Evolutionary conservation across 2,888 invertebrate species (phyloP), one percentile per base, ranked within the genome.

Genomic region (Agrotis puta): DNA sequence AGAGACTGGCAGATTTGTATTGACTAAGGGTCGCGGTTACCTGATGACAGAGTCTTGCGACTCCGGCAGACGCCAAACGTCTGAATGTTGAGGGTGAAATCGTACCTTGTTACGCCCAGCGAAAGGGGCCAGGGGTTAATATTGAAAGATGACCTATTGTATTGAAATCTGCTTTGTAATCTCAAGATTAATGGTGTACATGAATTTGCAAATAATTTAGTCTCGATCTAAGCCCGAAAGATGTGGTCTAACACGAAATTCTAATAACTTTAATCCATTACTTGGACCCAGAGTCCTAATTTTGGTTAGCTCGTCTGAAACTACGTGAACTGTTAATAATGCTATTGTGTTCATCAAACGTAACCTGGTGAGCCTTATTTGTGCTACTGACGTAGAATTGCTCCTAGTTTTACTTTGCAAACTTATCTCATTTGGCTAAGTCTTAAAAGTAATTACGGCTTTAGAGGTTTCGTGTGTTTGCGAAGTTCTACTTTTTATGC

Each of bases 261-360:
- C 59, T 47, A 72, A 64, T 50, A 63, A 45, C 63, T 53, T 11
- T 63, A 70, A 77, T 77, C 54, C n/a, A 39, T 22, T 50, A 45
- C 24, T 45, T 20, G 47, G 13, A 20, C 39, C 24, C 13, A 39
- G 11, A 56, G 48, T 64, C 45, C 51, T 59, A 54, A 70, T 65
- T 71, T 43, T 13, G 33, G 48, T 73, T 68, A 71, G 69, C 70
- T 70, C 5, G n/a, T 50, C 56, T 70, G 27, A 51, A 65, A 68
- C n/a, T 80, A 63, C 65, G 53, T 78, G 71, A 58, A 24, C 47
- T n/a, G 72, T 74, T 69, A 66, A 62, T 81, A 83, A 78, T 67
- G 58, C 68, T 71, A 69, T 74, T 70, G 53, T 70, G 45, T 51
- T 59, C 24, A 47, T 18, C 45, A 48, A 70, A 68, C 14, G 43